Base-by-base conservation (phyloP, 1,140 invertebrate species). In the Paramacrobiotus metropolitanus region DNA sequence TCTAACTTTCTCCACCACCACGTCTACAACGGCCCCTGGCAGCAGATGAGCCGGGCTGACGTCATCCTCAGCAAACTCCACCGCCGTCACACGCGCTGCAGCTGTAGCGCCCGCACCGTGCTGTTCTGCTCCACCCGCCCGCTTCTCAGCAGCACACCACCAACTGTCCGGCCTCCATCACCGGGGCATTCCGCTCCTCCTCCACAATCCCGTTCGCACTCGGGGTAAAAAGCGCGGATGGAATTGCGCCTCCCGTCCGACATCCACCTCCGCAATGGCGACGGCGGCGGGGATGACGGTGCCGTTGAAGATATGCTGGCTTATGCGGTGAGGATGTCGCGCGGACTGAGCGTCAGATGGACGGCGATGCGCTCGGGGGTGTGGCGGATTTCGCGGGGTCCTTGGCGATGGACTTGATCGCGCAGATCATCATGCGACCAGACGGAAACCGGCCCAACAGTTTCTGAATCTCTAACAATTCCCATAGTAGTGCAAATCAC, bases 191-290 rank as follows among this genome's bases (percentile, higher is more conserved):
- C 1, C 30, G 61, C 2, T 30, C 18, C 9, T 59, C 61, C 24
- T 62, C 62, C 30, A 64, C 44, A 28, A 62, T 45, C 2, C 44
- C 63, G 2, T 59, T 62, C 30, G 15, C 65, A 29, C 67, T 68
- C 1, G n/a, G n/a, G 65, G 61, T 21, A 89, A 68, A 73, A 88
- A 88, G 20, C 79, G 78, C 63, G 79, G 77, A 1, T 81, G 74
- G 65, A 81, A 81, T n/a, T 77, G 72, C 4, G 9, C 24, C 48
- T 55, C 48, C 18, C 86, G 75, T 2, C 86, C 86, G 31, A 81
- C 73, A 66, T 86, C 83, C 67, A 88, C 86, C 70, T 86, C 82
- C 21, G 81, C 68, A 64, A 83, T 85, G 24, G 73, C 70, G 1
- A 87, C 73, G 21, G 80, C 79, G n/a, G 79, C 82, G 67, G 79